Conservation (phyloP, 1,140 invertebrate genomes). For the Diprion similis region DNA sequence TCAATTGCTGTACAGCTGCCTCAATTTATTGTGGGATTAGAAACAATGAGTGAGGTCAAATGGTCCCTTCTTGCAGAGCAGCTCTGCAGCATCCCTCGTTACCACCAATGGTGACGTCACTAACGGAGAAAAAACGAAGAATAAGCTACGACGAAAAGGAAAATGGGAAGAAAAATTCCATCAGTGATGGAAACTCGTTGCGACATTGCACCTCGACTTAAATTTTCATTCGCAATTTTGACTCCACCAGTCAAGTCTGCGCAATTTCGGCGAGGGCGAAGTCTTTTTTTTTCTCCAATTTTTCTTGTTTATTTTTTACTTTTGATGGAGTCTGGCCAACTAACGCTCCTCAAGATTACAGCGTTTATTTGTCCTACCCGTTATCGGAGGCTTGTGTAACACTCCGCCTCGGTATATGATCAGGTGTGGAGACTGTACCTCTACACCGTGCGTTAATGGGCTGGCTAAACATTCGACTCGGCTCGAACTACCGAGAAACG, state of each 20-base stretch:
- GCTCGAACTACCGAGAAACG: neutral
- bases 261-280: no score
- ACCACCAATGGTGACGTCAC: no score
- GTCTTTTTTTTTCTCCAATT: no score
- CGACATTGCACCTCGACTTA: neutral
- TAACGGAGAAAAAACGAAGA: slow-evolving; percentile 20
- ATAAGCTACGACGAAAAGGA: slow-evolving; percentile 12
- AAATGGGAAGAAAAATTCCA: slow-evolving; percentile 12
- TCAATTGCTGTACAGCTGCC: slow-evolving; percentile 61
- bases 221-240: no score
- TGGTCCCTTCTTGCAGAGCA: slow-evolving; percentile 49
- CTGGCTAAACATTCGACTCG: neutral
- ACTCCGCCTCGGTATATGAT: neutral
- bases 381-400: no score
- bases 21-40: slow-evolving; percentile 63
- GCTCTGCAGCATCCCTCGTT: slow-evolving; percentile 39
- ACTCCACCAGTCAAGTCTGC: no score
- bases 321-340: no score
- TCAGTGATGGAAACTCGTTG: no score
- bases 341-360: neutral
- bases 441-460: neutral
- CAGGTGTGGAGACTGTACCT: neutral
- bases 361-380: neutral
- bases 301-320: no score
- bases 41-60: slow-evolving; percentile 60